phyloP scores from a whole-genome alignment of 2,888 invertebrate genomes.

The Leucania comma region DNA sequence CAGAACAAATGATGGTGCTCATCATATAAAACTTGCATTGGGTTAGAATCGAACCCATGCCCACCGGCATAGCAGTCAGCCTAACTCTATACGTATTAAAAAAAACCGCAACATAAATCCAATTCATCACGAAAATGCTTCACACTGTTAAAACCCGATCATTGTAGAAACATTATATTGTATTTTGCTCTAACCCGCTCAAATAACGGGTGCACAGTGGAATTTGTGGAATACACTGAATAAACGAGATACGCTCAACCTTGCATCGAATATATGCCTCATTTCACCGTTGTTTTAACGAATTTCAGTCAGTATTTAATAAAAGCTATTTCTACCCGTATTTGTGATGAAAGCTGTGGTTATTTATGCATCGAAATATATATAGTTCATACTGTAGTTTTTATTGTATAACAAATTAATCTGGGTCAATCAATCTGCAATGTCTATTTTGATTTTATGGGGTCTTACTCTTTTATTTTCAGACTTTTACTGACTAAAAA shows the following conservation, averaged over 20 bases:
- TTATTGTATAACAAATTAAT: no score
- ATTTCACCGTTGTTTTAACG: conserved; percentile 37
- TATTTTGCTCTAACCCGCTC: conserved; percentile 9
- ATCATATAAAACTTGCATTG: no score
- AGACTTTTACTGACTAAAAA: no score
- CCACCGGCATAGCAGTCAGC: no score
- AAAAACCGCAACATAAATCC: neutral
- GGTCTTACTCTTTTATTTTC: no score
- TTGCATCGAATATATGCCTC: conserved; percentile 19
- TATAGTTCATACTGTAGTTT: neutral
- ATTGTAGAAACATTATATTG: conserved; percentile 6
- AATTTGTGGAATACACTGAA: conserved; percentile 23
- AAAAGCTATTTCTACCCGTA: conserved; percentile 21
- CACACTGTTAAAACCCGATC: conserved; percentile 4
- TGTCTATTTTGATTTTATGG: no score
- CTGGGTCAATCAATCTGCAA: no score
- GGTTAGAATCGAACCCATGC: no score
- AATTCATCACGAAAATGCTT: neutral
- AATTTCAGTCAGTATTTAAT: conserved; percentile 31
- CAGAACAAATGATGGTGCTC: no score
- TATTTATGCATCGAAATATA: conserved; percentile 22
- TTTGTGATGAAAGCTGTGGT: conserved; percentile 29
- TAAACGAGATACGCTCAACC: conserved; percentile 8
- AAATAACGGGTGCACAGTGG: conserved; percentile 36
- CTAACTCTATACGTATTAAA: no score